Base-by-base conservation (phyloP, 2,797 vertebrate species). In the Scolopax rusticola region DNA sequence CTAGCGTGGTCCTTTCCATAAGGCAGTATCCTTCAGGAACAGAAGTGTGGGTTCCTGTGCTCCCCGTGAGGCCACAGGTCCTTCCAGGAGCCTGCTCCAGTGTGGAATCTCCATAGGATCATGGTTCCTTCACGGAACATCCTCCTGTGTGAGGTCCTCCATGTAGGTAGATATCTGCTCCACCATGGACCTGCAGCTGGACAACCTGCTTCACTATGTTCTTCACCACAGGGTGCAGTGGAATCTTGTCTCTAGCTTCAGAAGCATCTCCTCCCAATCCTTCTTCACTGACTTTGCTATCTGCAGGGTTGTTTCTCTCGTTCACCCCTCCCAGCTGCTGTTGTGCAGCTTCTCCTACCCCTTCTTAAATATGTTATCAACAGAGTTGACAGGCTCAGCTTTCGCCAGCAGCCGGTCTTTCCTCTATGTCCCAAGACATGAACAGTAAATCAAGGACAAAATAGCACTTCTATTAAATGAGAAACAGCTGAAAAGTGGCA, bases 321-420 rank as follows among this genome's bases (percentile, higher is more conserved):
- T 8, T 60, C 38, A 24, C 28, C 23, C 45, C 47, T 53, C 28
- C 8, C 12, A 19, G 11, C 17, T 59, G 45, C 48, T 45, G 15
- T 19, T 61, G n/a, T 2, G 3, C 17, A 77, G 32, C 47, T 67
- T 36, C 68, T 59, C 18, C n/a, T 9, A 21, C 11, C 21, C 25
- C 32, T 50, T 67, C 59, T 84, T 57, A 48, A 28, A 38, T 38
- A 53, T 38, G 38, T 27, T 60, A 9, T 20, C 32, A 43, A 19
- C 27, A 21, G 45, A 4, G 5, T 15, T 41, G 15, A 33, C 8
- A 21, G 43, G 4, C 41, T 65, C 36, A 57, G 38, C 27, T 43
- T 76, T 68, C 13, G 21, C 53, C 32, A 59, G 13, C 1, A 3
- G 36, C 1, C 0, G 25, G 6, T 51, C 33, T 3, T 1, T 74